These are phyloP conservation scores for Dromas ardeola DNA, from an alignment of 2,113 vertebrate species.

Conservation along the genomic window DNA sequence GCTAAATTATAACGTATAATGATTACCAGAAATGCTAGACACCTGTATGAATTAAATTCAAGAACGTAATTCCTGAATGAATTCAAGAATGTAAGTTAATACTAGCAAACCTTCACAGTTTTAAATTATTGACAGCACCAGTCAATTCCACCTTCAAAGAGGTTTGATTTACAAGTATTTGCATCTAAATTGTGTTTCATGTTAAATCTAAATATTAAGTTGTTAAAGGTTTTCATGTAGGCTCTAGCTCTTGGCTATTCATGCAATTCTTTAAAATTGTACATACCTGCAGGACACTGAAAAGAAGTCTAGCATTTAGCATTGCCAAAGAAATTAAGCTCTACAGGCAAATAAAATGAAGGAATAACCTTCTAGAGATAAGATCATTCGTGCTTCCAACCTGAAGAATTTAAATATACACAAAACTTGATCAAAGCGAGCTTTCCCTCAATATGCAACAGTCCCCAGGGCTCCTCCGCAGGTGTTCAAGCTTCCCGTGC, in stretches of 20 bases:
- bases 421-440: neutral
- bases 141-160: neutral
- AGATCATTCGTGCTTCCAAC: neutral
- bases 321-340: neutral
- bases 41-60: neutral
- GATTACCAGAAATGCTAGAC: neutral
- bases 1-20: neutral
- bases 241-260: neutral
- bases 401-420: neutral
- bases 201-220: neutral
- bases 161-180: constrained; percentile 40
- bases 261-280: neutral
- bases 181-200: neutral
- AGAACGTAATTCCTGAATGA: neutral
- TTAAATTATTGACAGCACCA: neutral
- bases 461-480: neutral
- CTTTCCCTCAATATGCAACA: neutral
- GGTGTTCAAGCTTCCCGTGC: neutral
- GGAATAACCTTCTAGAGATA: neutral
- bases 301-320: neutral
- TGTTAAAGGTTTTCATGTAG: neutral
- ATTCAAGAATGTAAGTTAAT: constrained; percentile 16
- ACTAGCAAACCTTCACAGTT: neutral
- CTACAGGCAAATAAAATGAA: neutral
- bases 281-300: neutral